A percentile compares a stretch with the other conserved stretches of the same genome.
phyloP scores from a whole-genome alignment of 2,113 vertebrate genomes.

The Thamnophis sirtalis region DNA sequence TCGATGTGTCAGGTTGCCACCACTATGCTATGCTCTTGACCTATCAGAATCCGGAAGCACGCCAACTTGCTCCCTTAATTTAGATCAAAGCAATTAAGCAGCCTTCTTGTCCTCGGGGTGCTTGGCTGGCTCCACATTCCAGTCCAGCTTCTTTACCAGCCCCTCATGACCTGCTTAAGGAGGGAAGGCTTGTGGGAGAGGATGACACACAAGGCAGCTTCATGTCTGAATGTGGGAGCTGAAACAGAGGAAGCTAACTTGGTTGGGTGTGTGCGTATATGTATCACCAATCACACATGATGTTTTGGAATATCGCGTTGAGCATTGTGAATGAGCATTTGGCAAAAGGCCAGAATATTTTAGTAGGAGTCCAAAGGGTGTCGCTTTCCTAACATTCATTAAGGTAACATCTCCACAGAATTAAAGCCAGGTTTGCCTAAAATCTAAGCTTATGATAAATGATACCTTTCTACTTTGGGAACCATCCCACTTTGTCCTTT shows the following conservation, averaged over 20 bases:
- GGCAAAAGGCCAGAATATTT: neutral
- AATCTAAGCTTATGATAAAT: neutral
- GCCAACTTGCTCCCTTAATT: constrained; percentile 8
- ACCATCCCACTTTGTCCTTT: neutral
- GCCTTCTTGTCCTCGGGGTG: neutral
- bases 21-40: neutral
- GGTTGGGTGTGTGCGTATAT: neutral
- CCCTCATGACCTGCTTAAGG: constrained; percentile 1
- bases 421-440: neutral
- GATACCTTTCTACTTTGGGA: neutral
- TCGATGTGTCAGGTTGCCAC: neutral
- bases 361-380: neutral
- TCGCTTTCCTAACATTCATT: neutral
- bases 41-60: neutral
- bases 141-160: neutral
- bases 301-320: neutral
- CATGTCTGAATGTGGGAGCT: neutral
- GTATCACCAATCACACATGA: neutral
- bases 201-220: neutral
- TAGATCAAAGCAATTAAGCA: constrained; percentile 17
- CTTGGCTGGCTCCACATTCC: neutral
- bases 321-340: neutral
- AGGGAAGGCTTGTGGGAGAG: neutral
- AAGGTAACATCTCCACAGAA: neutral
- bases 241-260: neutral